Conservation (phyloP, 1,140 invertebrate genomes). For the Caenorhabditis inopinata region DNA sequence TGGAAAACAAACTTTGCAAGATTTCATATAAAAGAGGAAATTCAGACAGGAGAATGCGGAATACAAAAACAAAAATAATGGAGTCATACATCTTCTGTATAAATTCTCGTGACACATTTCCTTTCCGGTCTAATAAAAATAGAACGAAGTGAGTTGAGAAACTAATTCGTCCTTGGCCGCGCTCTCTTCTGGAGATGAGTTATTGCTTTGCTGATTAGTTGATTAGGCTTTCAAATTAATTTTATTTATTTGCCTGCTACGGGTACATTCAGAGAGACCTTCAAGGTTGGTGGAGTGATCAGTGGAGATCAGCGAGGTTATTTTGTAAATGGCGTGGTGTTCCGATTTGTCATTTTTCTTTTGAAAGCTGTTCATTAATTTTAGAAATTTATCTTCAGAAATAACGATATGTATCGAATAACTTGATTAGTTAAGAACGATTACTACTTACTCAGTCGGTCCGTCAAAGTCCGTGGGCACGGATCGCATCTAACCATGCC, state of each 20-base stretch:
- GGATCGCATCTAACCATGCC: too few species aligned
- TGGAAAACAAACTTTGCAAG: too few species aligned
- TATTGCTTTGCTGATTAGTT: slow-evolving; percentile 20
- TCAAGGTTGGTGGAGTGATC: slow-evolving; percentile 36
- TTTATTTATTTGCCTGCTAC: too few species aligned
- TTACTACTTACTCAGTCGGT: too few species aligned
- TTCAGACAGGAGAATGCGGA: too few species aligned
- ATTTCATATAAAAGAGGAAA: too few species aligned
- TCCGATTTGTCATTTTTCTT: slow-evolving; percentile 42
- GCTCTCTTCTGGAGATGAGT: slow-evolving; percentile 1
- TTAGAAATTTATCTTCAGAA: too few species aligned
- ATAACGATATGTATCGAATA: too few species aligned
- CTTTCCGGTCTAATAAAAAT: neutral
- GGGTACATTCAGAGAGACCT: too few species aligned
- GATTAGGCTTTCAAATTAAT: neutral
- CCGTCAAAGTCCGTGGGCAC: too few species aligned
- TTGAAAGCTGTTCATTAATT: neutral
- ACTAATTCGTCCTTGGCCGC: slow-evolving; percentile 3
- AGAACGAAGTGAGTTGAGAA: neutral
- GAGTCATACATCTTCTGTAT: neutral
- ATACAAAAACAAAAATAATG: too few species aligned
- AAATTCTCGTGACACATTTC: slow-evolving; percentile 1
- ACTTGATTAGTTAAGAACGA: too few species aligned
- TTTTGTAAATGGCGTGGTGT: slow-evolving; percentile 52
- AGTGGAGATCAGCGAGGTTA: slow-evolving; percentile 45